A percentile compares a stretch with the other conserved stretches of the same genome.
Conservation (phyloP, 1,140 invertebrate genomes). For the Drosophila sturtevanti region DNA sequence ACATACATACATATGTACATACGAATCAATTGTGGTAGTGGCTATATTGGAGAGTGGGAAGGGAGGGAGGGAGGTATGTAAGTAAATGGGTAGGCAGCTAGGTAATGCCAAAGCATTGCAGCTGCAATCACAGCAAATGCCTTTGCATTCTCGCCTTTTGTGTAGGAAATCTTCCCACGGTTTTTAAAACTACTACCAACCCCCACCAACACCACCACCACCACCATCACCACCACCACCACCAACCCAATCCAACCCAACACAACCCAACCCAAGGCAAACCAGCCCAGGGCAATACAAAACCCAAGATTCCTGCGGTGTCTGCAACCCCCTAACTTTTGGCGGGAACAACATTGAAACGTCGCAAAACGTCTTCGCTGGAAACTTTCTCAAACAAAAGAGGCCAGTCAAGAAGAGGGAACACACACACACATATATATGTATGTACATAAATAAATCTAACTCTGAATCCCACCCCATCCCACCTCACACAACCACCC, state of each 20-base stretch:
- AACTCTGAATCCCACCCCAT: not conserved
- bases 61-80: not conserved
- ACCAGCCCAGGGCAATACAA: conserved; percentile 1
- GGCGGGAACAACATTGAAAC: conserved; percentile 68
- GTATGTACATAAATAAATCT: too few relatives aligned
- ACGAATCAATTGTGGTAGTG: not conserved
- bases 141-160: conserved; percentile 46
- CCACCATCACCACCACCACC: conserved; percentile 45
- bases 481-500: not conserved
- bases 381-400: conserved; percentile 52
- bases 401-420: conserved; percentile 39
- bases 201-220: conserved; percentile 40
- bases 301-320: conserved; percentile 30
- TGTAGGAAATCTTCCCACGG: conserved; percentile 78
- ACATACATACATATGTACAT: too few relatives aligned
- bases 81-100: too few relatives aligned
- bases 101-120: conserved; percentile 31
- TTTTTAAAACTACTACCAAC: conserved; percentile 47
- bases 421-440: not conserved
- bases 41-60: not conserved
- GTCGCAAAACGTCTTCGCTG: conserved; percentile 50
- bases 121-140: conserved; percentile 54
- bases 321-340: conserved; percentile 78
- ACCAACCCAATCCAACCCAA: conserved; percentile 63
- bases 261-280: conserved; percentile 17